Percentiles rank a stretch among this genome's conserved stretches.
These are phyloP conservation scores for Poecilobothrus nobilitatus DNA, from an alignment of 2,888 invertebrate species.

Conservation along the genomic window DNA sequence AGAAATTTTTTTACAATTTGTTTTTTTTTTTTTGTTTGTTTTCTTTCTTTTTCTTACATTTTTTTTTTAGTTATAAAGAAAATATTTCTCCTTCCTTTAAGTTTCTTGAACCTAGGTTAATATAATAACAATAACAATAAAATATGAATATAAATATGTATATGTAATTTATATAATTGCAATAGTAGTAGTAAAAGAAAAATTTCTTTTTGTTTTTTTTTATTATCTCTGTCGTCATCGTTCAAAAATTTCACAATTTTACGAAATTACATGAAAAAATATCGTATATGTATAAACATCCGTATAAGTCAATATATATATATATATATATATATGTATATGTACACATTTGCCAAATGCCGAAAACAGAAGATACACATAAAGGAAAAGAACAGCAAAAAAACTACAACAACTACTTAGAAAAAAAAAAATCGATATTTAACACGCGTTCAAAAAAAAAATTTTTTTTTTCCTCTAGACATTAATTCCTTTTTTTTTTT, in stretches of 20 bases:
- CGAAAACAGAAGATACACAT: too few relatives aligned
- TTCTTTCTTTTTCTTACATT: neutral
- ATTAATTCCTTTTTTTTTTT: too few relatives aligned
- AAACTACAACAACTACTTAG: neutral
- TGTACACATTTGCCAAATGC: too few relatives aligned
- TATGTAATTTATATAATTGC: neutral
- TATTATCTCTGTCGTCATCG: neutral
- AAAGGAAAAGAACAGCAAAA: neutral
- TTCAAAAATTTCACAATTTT: neutral
- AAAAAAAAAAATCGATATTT: neutral
- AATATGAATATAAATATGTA: neutral
- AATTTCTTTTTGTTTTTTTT: neutral
- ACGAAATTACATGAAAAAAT: too few relatives aligned
- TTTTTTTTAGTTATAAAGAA: neutral
- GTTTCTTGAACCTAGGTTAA: constrained; percentile 4
- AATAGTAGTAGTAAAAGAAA: too few relatives aligned
- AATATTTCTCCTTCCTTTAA: neutral
- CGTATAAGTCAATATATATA: too few relatives aligned
- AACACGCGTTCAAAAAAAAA: neutral
- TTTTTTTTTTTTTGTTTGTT: neutral
- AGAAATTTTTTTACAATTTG: too few relatives aligned
- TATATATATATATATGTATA: too few relatives aligned
- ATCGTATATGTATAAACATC: too few relatives aligned
- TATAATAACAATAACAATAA: neutral
- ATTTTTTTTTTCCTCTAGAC: too few relatives aligned